Conservation (phyloP, 2,888 invertebrate genomes). For the Drosophila multiciliata region DNA sequence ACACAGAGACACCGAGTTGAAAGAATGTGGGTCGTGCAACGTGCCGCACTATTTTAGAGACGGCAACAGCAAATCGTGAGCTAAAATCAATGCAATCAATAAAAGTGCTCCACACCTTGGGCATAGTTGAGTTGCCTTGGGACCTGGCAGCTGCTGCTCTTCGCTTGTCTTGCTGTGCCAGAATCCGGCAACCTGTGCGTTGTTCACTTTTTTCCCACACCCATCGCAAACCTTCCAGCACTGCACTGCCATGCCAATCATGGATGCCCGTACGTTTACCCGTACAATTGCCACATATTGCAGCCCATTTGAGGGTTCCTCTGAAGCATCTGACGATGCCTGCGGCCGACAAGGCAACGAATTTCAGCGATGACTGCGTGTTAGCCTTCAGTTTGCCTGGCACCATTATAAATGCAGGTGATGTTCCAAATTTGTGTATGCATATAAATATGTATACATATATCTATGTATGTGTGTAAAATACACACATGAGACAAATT, state of each 20-base stretch:
- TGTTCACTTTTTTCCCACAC: neutral
- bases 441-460: neutral
- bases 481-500: constrained; percentile 73
- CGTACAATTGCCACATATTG: constrained; percentile 45
- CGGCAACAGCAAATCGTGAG: constrained; percentile 47
- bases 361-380: constrained; percentile 37
- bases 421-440: constrained; percentile 29
- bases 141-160: constrained; percentile 39
- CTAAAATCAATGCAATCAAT: constrained; percentile 76
- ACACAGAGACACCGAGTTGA: neutral
- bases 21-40: constrained; percentile 43
- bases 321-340: constrained; percentile 1
- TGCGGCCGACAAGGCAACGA: constrained; percentile 45
- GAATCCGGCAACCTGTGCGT: constrained; percentile 8
- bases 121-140: constrained; percentile 6
- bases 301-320: constrained; percentile 47
- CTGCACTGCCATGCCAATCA: constrained; percentile 63
- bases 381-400: constrained; percentile 31
- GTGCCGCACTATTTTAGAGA: constrained; percentile 33
- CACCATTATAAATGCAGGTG: constrained; percentile 50
- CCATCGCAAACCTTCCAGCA: neutral
- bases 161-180: constrained; percentile 35
- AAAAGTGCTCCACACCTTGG: constrained; percentile 45
- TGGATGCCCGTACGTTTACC: constrained; percentile 24
- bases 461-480: constrained; percentile 38